Base-by-base conservation (phyloP, 2,888 invertebrate species). In the Acrocyrtus sp. region DNA sequence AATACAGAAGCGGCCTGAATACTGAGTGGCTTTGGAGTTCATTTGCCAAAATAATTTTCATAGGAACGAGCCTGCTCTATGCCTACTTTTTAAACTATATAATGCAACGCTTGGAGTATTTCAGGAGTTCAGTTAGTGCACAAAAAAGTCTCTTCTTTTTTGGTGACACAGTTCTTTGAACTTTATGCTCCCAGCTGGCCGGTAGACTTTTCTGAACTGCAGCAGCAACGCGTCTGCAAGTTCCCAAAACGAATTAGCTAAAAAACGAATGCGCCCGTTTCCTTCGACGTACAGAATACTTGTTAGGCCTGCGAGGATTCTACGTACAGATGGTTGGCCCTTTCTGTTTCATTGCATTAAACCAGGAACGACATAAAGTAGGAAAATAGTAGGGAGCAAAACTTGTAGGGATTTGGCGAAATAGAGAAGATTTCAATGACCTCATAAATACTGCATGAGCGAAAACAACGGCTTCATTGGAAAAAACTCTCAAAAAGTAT, bases 121-220 rank as follows among this genome's bases (percentile, higher is more conserved):
- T 27, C 2, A 56, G 21, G 22, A 22, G 6, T 50, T 50, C 8
- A 50, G 10, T 22, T 50, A 6, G 6, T 24, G 5, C 50, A 24
- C 6, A 12, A 50, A 12, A 17, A n/a, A 45, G 45, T 34, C 12
- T 34, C 6, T 34, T n/a, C n/a, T n/a, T n/a, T 56, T 56, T 24
- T 43, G 63, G 26, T 60, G 60, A 68, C 60, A 68, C 41, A 53
- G 51, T 68, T 68, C 60, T 60, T 60, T 68, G 68, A 68, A 68
- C 53, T 48, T 45, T 45, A 10, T 12, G 5, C n/a, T 17, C 45
- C 19, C 19, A 17, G 45, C 45, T 45, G 45, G 45, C 19, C 45
- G 5, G 8, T 12, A 6, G 15, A 4, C n/a, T n/a, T 45, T n/a
- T n/a, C 45, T 45, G 12, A 45, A 45, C 8, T 5, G 34, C 34